These are phyloP conservation scores for Eulithis prunata DNA, from an alignment of 2,888 invertebrate genomes.

Conservation along the genomic window DNA sequence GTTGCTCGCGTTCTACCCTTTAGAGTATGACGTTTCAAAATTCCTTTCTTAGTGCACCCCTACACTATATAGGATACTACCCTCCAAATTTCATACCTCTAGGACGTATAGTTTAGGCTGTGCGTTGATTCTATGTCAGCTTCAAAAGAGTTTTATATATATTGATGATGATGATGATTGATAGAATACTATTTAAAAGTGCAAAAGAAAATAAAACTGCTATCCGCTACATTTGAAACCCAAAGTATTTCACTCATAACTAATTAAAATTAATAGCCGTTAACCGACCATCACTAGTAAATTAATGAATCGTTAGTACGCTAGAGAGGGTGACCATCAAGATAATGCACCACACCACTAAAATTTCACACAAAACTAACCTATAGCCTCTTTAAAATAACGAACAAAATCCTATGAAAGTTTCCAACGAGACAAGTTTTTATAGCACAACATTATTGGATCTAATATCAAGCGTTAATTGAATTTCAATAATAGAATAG, in stretches of 20 bases:
- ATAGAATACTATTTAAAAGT: background rate
- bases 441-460: slow-evolving; percentile 32
- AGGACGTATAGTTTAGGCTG: no score
- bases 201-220: no score
- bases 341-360: slow-evolving; percentile 17
- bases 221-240: background rate
- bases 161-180: no score
- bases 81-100: no score
- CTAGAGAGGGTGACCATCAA: slow-evolving; percentile 56
- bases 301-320: slow-evolving; percentile 73
- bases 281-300: slow-evolving; percentile 69
- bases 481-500: slow-evolving; percentile 31
- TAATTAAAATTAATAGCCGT: slow-evolving; percentile 80
- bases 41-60: no score
- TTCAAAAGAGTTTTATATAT: no score
- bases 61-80: no score
- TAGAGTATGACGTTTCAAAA: no score
- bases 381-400: slow-evolving; percentile 18
- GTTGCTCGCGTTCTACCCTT: no score
- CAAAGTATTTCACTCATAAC: slow-evolving; percentile 59
- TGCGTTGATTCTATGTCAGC: no score
- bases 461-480: slow-evolving; percentile 32
- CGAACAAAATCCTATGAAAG: slow-evolving; percentile 11
- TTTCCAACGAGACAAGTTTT: slow-evolving; percentile 26
- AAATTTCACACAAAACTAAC: slow-evolving; percentile 28